Percentiles rank a stretch among this genome's conserved stretches.
phyloP scores from a whole-genome alignment of 2,888 invertebrate genomes.

The Plagodis pulveraria region DNA sequence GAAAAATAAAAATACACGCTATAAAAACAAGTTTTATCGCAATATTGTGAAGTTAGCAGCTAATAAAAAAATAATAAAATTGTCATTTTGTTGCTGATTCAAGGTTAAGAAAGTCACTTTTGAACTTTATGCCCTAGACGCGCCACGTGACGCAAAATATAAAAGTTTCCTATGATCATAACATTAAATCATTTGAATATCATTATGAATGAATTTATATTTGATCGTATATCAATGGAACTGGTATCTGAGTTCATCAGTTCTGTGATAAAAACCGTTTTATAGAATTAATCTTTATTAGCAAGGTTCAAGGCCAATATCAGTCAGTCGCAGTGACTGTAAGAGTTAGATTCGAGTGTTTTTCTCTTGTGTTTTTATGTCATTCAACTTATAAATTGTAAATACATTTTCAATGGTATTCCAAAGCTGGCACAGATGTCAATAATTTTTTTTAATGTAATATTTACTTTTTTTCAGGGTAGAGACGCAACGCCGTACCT shows the following conservation, averaged over 20 bases:
- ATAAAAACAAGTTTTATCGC: conserved; percentile 49
- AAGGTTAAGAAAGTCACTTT: conserved; percentile 59
- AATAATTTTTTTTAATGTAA: too few relatives aligned
- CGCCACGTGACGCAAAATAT: conserved; percentile 19
- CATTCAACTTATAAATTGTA: too few relatives aligned
- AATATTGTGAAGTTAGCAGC: conserved; percentile 44
- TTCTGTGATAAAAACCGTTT: conserved; percentile 11
- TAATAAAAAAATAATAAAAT: conserved; percentile 33
- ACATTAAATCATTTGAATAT: conserved; percentile 24
- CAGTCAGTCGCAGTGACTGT: too few relatives aligned
- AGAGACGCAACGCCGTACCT: conserved; percentile 97
- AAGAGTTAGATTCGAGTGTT: too few relatives aligned
- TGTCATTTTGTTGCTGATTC: conserved; percentile 40
- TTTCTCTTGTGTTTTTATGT: too few relatives aligned
- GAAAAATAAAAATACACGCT: conserved; percentile 40
- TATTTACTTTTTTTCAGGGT: conserved; percentile 84
- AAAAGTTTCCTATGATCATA: conserved; percentile 23
- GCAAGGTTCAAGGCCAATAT: conserved; percentile 20
- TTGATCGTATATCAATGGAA: conserved; percentile 23
- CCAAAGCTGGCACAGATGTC: too few relatives aligned
- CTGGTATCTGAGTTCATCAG: conserved; percentile 22
- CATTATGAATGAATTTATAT: conserved; percentile 24
- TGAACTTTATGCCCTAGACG: conserved; percentile 24
- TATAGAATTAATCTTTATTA: conserved; percentile 11
- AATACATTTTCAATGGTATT: too few relatives aligned